Percentiles rank a stretch among this genome's conserved stretches.
phyloP scores from a whole-genome alignment of 2,113 vertebrate species.

The Ctenodactylus gundi region DNA sequence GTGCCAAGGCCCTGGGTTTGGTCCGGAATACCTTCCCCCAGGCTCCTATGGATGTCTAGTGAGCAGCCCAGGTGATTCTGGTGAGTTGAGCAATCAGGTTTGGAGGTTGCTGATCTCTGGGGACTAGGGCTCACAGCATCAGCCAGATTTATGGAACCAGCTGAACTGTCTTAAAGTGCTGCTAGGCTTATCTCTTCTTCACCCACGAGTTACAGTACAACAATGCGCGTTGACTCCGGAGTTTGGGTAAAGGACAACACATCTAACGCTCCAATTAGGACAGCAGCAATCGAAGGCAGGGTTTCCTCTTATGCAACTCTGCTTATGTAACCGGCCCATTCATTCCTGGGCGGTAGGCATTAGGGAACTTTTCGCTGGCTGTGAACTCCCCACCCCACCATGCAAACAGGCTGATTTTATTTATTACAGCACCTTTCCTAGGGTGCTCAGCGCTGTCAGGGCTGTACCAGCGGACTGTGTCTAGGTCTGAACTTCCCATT shows the following conservation, averaged over 20 bases:
- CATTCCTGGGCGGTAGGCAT: not conserved
- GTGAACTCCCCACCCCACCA: not conserved
- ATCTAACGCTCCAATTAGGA: not conserved
- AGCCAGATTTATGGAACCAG: conserved; percentile 65
- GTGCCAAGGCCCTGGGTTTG: too few species aligned
- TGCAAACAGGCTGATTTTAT: not conserved
- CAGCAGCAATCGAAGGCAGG: not conserved
- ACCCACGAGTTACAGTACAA: not conserved
- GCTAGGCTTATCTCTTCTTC: conserved; percentile 15
- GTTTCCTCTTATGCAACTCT: too few species aligned
- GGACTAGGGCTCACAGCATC: conserved; percentile 61
- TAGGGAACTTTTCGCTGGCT: conserved; percentile 37
- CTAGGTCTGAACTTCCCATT: conserved; percentile 21
- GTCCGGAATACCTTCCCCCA: not conserved
- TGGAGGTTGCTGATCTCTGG: not conserved
- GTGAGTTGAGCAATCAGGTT: not conserved
- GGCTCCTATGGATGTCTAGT: not conserved
- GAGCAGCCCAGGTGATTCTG: not conserved
- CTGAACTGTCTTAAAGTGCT: conserved; percentile 54
- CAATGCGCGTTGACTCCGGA: conserved; percentile 1
- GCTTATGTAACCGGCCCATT: not conserved
- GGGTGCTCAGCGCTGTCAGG: not conserved
- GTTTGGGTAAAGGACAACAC: conserved; percentile 12
- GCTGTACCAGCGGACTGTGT: not conserved
- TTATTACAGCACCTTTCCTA: conserved; percentile 47